Conservation (phyloP, 64 coral and sea anemone species). For the Trachythela sp. region DNA sequence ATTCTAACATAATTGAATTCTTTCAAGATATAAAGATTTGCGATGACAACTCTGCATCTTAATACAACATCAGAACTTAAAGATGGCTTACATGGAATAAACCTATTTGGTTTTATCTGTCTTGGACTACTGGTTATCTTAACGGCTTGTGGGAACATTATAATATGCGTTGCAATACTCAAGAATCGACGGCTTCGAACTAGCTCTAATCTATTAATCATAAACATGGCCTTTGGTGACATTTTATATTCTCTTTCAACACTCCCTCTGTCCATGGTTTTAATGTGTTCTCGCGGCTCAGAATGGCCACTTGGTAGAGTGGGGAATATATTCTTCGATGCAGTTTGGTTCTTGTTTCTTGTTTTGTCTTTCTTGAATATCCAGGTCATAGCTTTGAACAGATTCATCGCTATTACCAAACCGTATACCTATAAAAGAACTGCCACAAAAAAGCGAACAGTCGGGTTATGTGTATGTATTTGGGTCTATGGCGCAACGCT, state of each 20-base stretch:
- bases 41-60: too few species aligned
- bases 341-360: background rate
- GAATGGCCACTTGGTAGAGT: background rate
- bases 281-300: background rate
- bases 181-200: background rate
- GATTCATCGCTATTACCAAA: background rate
- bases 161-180: background rate
- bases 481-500: background rate
- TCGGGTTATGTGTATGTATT: background rate
- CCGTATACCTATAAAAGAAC: background rate
- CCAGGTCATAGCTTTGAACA: background rate
- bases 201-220: background rate
- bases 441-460: background rate
- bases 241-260: background rate
- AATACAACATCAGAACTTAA: background rate
- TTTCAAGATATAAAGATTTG: too few species aligned
- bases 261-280: background rate
- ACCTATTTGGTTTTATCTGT: background rate
- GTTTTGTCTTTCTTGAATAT: background rate
- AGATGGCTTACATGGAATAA: background rate
- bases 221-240: background rate
- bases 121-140: background rate
- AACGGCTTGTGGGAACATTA: background rate
- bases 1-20: too few species aligned
- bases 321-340: background rate